Evolutionary conservation across 2,888 invertebrate genomes (phyloP), one percentile per base, ranked within the genome.

Genomic region (Pristionchus arcanus): DNA sequence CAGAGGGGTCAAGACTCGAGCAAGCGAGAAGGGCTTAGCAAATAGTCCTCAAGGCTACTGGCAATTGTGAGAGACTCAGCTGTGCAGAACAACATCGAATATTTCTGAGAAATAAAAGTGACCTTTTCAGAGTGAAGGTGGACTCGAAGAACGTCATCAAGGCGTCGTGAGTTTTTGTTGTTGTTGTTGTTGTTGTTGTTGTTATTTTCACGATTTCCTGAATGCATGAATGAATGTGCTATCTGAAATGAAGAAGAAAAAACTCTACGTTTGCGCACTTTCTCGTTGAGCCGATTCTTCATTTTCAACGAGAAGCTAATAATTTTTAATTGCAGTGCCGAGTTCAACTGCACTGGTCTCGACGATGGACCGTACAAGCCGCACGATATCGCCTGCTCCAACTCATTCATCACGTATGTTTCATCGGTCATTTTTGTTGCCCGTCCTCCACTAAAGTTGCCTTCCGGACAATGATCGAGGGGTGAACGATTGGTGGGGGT

Each of bases 331-430:
- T 88, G 21, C 77, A 88, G 88, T 13, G 88, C 88, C 16, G 88
- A 88, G 59, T 88, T 88, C 88, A 74, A 88, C 59, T 88, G 88
- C 88, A 74, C 74, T 28, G 42, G 42, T 16, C 77, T 88, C 59
- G 55, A 15, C 0, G 88, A 88, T 74, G 88, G 88, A 1, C 88
- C 88, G 21, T 88, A 88, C 88, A 88, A 77, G n/a, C 88, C 88
- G 59, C 25, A 31, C n/a, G 88, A 88, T 74, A 88, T 77, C 74
- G 88, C 88, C 34, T 88, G 88, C n/a, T 88, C 88, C 28, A 88
- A 77, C 74, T 74, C 88, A 7, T 88, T 88, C 88, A 88, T 88
- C 77, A 77, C 87, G 87, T 87, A 31, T 21, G 87, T 87, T 49
- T 49, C n/a, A 19, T 21, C 5, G n/a, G 25, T 19, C 4, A 1